Base-by-base conservation (phyloP, 2,113 vertebrate genomes). In the Xyrauchen texanus region DNA sequence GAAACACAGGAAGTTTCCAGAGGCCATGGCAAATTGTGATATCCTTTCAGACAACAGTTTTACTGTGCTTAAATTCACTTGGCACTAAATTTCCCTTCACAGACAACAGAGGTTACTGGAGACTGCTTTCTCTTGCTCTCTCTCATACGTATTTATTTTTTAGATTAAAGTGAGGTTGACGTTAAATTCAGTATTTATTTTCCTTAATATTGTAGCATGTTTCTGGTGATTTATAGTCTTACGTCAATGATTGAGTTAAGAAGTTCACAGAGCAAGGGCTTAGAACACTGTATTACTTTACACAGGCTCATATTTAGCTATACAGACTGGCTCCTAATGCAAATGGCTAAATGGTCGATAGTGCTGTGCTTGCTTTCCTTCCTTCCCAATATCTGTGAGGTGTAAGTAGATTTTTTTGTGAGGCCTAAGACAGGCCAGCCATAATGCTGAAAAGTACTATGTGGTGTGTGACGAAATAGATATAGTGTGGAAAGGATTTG, bases 11-110 rank as follows among this genome's bases (percentile, higher is more conserved):
- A 47, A 83, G 83, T 78, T 63, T 44, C 63, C 60, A 34, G 64
- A 55, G 47, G 78, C 81, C 60, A 7, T 3, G 52, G 79, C 85
- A 82, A 79, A 89, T 74, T 84, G 13, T n/a, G 82, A 82, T 85
- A 87, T 89, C 83, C 85, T 86, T 89, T 89, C 80, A 76, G 6
- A 13, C 7, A 89, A 90, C 89, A 91, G 87, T 73, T 92, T 92
- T 89, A 90, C 84, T 65, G 81, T 84, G 3, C 72, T 82, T 81
- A 83, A 78, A 83, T 84, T 88, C 81, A 83, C 82, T 81, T 65
- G 74, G 82, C 77, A 79, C 64, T 89, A 88, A 87, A 88, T 90
- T 86, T 82, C 65, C 74, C 52, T 73, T 76, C 7, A 55, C 15
- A 79, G 77, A 78, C 45, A 83, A 57, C 57, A 72, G 10, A 13